Base-by-base conservation (phyloP, 23 tunicate species). In the Phallusia fumigata region DNA sequence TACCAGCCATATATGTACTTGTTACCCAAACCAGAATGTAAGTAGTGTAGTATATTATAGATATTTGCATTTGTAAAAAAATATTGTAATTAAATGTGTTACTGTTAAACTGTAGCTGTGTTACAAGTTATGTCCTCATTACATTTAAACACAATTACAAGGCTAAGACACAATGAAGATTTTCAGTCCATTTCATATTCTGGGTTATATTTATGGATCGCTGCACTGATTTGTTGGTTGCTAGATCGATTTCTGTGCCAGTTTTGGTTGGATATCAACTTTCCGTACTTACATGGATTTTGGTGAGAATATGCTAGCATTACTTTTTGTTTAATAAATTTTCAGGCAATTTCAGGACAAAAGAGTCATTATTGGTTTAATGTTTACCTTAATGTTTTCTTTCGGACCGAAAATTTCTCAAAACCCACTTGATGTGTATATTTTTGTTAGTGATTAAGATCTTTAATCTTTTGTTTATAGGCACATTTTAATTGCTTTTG, bases 251-350 rank as follows among this genome's bases (percentile, higher is more conserved):
- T 35, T 24, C 51, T 83, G 33, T 88, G 92, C 32, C 28, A 53
- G 8, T 69, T 81, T 76, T 87, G 91, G 86, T 34, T 87, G 52
- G 18, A 6, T 15, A 49, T 88, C 18, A 31, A n/a, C 0, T 83
- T 88, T 83, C 84, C 84, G 0, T 83, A 83, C 79, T 79, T 88
- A 34, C 92, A 88, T 79, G 87, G 77, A 11, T 53, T 88, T 52
- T 88, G 92, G 91, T 87, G 53, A 44, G 73, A 26, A 16, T 52
- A 52, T 10, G 10, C 47, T n/a, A n/a, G n/a, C n/a, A n/a, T n/a
- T n/a, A n/a, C n/a, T n/a, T 40, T 40, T 40, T 40, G 47, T 40
- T 40, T 40, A 3, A 10, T 40, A n/a, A n/a, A n/a, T 40, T 40
- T 40, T 40, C 47, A 40, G 47, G 10, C 10, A 40, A 10, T 40